A percentile compares a stretch with the other conserved stretches of the same genome.
These are phyloP conservation scores for Paratrypauchen microcephalus DNA, from an alignment of 2,797 vertebrate species.

Conservation along the genomic window DNA sequence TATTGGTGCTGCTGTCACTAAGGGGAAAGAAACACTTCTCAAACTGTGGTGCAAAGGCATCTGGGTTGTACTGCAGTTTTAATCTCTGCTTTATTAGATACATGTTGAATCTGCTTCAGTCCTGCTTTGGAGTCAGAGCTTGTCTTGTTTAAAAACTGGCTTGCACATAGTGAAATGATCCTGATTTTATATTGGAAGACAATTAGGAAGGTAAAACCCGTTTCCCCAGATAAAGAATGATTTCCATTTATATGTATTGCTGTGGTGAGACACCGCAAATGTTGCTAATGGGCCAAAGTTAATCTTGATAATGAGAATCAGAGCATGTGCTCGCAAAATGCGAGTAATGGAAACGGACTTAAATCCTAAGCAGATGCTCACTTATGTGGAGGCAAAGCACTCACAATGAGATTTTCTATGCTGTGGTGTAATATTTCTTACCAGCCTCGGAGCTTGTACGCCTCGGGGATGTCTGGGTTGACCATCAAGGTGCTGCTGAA, in stretches of 20 bases:
- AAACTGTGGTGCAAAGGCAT: background rate
- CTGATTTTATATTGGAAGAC: slow-evolving; percentile 45
- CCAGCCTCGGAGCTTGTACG: slow-evolving; percentile 95
- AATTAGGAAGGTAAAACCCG: slow-evolving; percentile 34
- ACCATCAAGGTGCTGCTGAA: slow-evolving; percentile 90
- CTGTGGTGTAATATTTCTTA: slow-evolving; percentile 62
- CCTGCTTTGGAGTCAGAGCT: background rate
- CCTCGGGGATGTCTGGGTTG: slow-evolving; percentile 96
- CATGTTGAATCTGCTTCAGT: background rate
- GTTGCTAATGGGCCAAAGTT: slow-evolving; percentile 60
- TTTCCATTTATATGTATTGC: slow-evolving; percentile 66
- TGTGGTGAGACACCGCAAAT: slow-evolving; percentile 45
- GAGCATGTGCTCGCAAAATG: slow-evolving; percentile 50
- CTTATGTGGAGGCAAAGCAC: slow-evolving; percentile 15
- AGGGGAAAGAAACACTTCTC: background rate
- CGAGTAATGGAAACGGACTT: slow-evolving; percentile 43
- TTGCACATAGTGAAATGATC: slow-evolving; percentile 35
- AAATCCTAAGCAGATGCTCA: slow-evolving; percentile 31
- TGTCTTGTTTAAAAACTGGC: background rate
- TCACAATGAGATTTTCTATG: background rate
- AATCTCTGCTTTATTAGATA: background rate
- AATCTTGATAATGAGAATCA: slow-evolving; percentile 69
- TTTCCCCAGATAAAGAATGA: slow-evolving; percentile 61
- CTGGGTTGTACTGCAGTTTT: background rate
- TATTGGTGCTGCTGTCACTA: background rate